A percentile compares a stretch with the other conserved stretches of the same genome.
Evolutionary conservation across 2,888 invertebrate genomes (phyloP).

Genomic region (Entomobrya multifasciata): DNA sequence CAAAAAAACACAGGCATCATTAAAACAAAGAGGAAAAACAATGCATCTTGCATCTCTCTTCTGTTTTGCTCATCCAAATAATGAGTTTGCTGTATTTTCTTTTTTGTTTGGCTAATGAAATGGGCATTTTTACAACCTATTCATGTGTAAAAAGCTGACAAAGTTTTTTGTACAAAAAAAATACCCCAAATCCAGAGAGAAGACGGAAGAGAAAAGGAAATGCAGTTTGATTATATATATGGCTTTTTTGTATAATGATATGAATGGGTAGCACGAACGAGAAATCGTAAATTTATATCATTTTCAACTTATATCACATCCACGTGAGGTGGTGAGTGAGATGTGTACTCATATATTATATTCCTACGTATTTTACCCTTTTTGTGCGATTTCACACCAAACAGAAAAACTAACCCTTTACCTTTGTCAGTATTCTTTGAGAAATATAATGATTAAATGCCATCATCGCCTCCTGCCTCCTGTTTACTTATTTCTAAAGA

Average conservation of each 20-base stretch:
- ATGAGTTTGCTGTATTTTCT: constrained; percentile 5
- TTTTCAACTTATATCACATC: constrained; percentile 20
- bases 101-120: background rate
- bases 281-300: constrained; percentile 47
- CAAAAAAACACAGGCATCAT: constrained; percentile 13
- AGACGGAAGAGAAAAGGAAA: no score
- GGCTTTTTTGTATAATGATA: no score
- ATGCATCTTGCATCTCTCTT: background rate
- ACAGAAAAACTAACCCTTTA: constrained; percentile 56
- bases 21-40: constrained; percentile 11
- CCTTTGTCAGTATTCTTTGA: constrained; percentile 26
- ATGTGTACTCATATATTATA: background rate
- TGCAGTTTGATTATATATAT: background rate
- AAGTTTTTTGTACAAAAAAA: no score
- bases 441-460: constrained; percentile 23
- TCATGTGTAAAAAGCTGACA: background rate
- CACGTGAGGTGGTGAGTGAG: background rate
- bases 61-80: constrained; percentile 9
- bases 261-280: constrained; percentile 43
- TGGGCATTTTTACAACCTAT: constrained; percentile 6
- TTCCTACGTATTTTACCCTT: background rate
- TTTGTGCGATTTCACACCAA: constrained; percentile 41
- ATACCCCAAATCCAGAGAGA: constrained; percentile 25
- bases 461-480: background rate
- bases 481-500: background rate